Evolutionary conservation across 2,797 vertebrate genomes (phyloP), one percentile per base, ranked within the genome.

Genomic region (Molossus alvarezi): DNA sequence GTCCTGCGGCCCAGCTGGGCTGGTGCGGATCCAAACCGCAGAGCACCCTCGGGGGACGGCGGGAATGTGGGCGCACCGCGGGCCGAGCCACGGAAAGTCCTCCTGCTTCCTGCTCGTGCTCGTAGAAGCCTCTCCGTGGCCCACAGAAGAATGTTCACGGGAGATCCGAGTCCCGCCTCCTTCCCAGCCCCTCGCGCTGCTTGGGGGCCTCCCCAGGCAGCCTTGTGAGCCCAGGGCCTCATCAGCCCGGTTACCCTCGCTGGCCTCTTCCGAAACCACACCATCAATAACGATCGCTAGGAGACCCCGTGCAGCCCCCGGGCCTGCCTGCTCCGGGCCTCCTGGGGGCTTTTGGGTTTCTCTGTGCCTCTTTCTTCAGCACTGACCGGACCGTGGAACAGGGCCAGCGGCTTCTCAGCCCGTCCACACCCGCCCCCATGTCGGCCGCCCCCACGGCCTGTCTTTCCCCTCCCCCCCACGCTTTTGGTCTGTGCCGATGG

Each of bases 221-320:
- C 65, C 13, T 57, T 81, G 75, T 58, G 60, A 90, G 89, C 87
- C 13, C 6, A 88, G 86, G 73, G 85, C 88, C 41, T 64, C 94
- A 62, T 77, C 75, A 92, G 73, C 88, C 51, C 65, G 9, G 55
- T 83, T 71, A 45, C 64, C 79, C 88, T 75, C 67, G 7, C 81
- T 37, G 77, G 82, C 88, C 80, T 91, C 95, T 95, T 93, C 41
- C 75, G 92, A 83, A 96, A 96, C 91, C 95, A 95, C 93, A 91
- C 62, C 71, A 92, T 97, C 82, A 95, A 84, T 94, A 96, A 81
- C 64, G 0, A 29, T 82, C 20, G 0, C 33, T 90, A 8, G 0
- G 4, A 94, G 93, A 76, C 67, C 79, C 71, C 15, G 9, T 6
- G 18, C 51, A 37, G 97, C 88, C 17, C 65, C 37, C 9, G 37